Conservation (phyloP, 37 sponge, comb jelly and placozoan species). For the Crambe crambe region DNA sequence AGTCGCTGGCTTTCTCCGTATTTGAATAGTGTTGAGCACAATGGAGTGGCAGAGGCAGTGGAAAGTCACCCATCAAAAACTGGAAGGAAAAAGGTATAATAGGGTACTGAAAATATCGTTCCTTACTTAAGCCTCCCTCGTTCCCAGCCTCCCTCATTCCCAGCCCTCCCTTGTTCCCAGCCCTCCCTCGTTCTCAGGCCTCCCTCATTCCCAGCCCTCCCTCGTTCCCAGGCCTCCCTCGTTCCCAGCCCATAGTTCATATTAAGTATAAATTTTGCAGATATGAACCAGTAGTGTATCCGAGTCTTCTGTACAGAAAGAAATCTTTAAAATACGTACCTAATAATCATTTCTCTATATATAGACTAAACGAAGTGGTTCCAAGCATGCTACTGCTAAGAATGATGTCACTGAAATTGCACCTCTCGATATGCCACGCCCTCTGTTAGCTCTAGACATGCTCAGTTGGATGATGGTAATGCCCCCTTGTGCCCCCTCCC, state of each 20-base stretch:
- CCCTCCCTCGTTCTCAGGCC: no score
- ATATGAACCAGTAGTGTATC: no score
- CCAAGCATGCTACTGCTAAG: background rate
- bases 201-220: no score
- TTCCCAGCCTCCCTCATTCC: no score
- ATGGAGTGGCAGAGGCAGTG: background rate
- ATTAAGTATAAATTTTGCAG: no score
- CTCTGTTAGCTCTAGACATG: constrained; percentile 22
- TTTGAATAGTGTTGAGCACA: background rate
- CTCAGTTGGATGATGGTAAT: constrained; percentile 56
- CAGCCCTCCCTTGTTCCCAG: no score
- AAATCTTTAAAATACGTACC: background rate
- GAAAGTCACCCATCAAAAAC: background rate
- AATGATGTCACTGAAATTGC: background rate
- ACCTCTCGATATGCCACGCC: background rate
- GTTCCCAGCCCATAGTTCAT: no score
- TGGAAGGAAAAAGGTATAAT: constrained; percentile 1
- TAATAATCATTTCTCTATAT: background rate
- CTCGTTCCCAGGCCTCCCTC: no score
- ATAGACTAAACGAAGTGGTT: background rate
- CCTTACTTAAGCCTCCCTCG: no score
- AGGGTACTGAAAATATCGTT: background rate
- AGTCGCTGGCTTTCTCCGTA: constrained; percentile 9
- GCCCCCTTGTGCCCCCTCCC: no score
- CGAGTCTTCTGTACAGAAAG: no score